A percentile compares a stretch with the other conserved stretches of the same genome.
These are phyloP conservation scores for Triplophysa yarkandensis DNA, from an alignment of 2,797 vertebrate species.

Conservation along the genomic window DNA sequence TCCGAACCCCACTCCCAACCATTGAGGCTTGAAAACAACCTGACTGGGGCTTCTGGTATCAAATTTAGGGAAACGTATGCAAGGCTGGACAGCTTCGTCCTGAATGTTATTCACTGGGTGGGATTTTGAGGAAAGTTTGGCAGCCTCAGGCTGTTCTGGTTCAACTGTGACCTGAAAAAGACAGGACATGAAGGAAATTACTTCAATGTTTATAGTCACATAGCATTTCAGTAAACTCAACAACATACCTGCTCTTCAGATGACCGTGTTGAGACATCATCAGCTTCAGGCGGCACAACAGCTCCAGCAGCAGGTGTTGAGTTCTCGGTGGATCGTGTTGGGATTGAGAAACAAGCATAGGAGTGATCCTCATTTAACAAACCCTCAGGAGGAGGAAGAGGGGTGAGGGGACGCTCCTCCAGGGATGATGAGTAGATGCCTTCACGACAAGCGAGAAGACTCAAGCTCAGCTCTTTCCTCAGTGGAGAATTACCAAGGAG, in stretches of 20 bases:
- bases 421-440: slow-evolving; percentile 61
- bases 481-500: slow-evolving; percentile 64
- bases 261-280: not conserved
- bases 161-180: not conserved
- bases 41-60: slow-evolving; percentile 77
- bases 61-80: slow-evolving; percentile 70
- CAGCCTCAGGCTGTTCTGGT: slow-evolving; percentile 28
- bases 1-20: slow-evolving; percentile 79
- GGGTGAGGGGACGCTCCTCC: slow-evolving; percentile 62
- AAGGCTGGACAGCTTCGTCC: slow-evolving; percentile 14
- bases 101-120: slow-evolving; percentile 3
- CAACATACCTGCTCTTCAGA: slow-evolving; percentile 35
- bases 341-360: slow-evolving; percentile 54
- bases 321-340: slow-evolving; percentile 45
- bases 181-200: not conserved
- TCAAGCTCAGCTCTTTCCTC: slow-evolving; percentile 76
- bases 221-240: not conserved
- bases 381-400: slow-evolving; percentile 40
- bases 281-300: not conserved
- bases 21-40: slow-evolving; percentile 79
- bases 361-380: slow-evolving; percentile 53
- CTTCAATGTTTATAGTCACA: not conserved
- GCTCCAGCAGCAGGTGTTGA: not conserved
- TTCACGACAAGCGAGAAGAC: slow-evolving; percentile 74
- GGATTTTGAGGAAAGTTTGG: slow-evolving; percentile 19